Evolutionary conservation across 2,888 invertebrate species (phyloP), one percentile per base, ranked within the genome.

Genomic region (Lasioglossum morio): DNA sequence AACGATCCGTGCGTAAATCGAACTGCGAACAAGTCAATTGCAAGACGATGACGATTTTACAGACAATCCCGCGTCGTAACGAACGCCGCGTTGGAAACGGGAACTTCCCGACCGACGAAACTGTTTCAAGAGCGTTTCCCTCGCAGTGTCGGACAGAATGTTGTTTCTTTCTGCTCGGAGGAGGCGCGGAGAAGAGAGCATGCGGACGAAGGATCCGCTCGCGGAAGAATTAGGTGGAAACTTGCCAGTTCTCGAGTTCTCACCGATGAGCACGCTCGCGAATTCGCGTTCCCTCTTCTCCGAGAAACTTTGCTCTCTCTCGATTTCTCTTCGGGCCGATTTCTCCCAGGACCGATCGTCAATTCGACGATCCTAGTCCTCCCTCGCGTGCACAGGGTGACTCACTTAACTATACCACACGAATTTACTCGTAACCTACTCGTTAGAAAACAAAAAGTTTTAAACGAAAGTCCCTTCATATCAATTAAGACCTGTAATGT

Each of bases 341-440:
- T 81, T 60, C 63, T 53, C 75, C 10, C 69, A 48, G 23, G 66
- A 12, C 72, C 60, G 48, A 63, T 57, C 53, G n/a, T 43, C 48
- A 27, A 63, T 57, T 72, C 83, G 78, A 89, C 82, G 82, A 91
- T 89, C 83, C 78, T 79, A 79, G 86, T 84, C 91, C 77, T 40
- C 57, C 78, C 84, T 66, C 78, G 34, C 19, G 34, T 37, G 79
- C 87, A 12, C 57, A 1, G 12, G n/a, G 12, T n/a, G 53, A 23
- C 2, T 23, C 53, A 10, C 3, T 23, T 53, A 23, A 8, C 53
- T 23, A 3, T 23, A 23, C 53, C 53, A 12, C 12, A 10, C 4
- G 10, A 57, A n/a, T 57, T n/a, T 57, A n/a, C n/a, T n/a, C n/a
- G 1, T n/a, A 57, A n/a, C 57, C n/a, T 57, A n/a, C n/a, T 10